phyloP scores from a whole-genome alignment of 2,888 invertebrate genomes.

The Lithophane leautieri region DNA sequence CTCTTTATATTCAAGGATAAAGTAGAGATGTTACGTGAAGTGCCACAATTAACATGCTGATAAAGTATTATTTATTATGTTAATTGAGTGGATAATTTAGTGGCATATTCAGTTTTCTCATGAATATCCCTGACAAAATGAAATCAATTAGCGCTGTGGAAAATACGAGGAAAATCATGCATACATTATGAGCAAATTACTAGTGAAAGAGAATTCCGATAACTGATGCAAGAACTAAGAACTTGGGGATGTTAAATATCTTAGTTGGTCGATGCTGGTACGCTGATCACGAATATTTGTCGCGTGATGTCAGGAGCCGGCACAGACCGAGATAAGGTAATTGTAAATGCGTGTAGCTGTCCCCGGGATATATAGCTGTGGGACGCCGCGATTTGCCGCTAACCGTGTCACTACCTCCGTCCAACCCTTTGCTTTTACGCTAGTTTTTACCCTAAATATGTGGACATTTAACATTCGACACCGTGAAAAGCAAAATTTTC shows the following conservation, averaged over 20 bases:
- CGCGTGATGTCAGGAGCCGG: slow-evolving; percentile 85
- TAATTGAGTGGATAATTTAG: not conserved
- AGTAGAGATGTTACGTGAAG: not conserved
- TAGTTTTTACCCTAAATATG: slow-evolving; percentile 37
- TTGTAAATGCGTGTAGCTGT: slow-evolving; percentile 88
- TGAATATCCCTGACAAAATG: slow-evolving; percentile 14
- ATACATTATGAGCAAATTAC: not conserved
- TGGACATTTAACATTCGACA: slow-evolving; percentile 13
- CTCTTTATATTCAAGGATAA: slow-evolving; percentile 11
- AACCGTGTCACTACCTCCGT: slow-evolving; percentile 15
- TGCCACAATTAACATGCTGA: not conserved
- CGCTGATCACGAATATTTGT: slow-evolving; percentile 84
- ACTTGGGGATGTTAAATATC: slow-evolving; percentile 23
- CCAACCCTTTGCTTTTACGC: slow-evolving; percentile 42
- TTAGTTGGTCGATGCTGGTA: slow-evolving; percentile 40
- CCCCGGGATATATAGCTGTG: slow-evolving; percentile 81
- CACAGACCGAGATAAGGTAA: slow-evolving; percentile 85
- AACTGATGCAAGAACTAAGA: slow-evolving; percentile 19
- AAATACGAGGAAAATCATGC: slow-evolving; percentile 30
- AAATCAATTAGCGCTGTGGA: slow-evolving; percentile 12
- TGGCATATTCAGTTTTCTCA: not conserved
- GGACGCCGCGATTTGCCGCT: slow-evolving; percentile 62
- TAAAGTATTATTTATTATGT: not conserved
- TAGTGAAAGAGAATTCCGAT: slow-evolving; percentile 25
- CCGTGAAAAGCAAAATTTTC: slow-evolving; percentile 20